A percentile compares a stretch with the other conserved stretches of the same genome.
Conservation (phyloP, 2,888 invertebrate genomes). For the Thymelicus lineola region DNA sequence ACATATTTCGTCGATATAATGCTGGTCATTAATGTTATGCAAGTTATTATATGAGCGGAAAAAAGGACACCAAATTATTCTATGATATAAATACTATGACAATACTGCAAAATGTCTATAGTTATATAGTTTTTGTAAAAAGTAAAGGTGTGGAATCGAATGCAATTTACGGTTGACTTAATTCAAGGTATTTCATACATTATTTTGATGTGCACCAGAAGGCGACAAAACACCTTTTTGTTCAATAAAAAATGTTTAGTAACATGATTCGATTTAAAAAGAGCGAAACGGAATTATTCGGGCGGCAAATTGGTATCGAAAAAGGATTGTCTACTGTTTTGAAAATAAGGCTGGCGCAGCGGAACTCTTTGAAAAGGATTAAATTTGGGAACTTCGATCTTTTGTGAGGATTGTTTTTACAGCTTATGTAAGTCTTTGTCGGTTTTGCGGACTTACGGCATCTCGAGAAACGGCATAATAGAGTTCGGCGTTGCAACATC, state of each 20-base stretch:
- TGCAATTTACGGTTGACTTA: conserved; percentile 12
- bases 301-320: conserved; percentile 82
- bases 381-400: conserved; percentile 62
- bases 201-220: conserved; percentile 30
- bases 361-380: conserved; percentile 78
- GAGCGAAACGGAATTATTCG: conserved; percentile 67
- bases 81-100: neutral
- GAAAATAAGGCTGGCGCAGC: conserved; percentile 71
- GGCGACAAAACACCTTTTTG: conserved; percentile 36
- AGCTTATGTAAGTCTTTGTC: conserved; percentile 82
- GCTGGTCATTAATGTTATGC: too few relatives aligned
- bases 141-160: neutral
- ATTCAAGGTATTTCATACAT: conserved; percentile 19
- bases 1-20: too few relatives aligned
- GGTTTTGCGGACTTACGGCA: conserved; percentile 66
- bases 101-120: neutral
- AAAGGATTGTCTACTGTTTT: conserved; percentile 83
- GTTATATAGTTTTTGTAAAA: neutral
- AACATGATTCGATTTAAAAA: conserved; percentile 63
- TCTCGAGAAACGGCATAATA: conserved; percentile 61
- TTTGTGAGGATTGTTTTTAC: conserved; percentile 80
- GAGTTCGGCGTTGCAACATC: conserved; percentile 56
- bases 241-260: conserved; percentile 61
- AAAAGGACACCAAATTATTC: neutral
- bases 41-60: neutral